A percentile compares a stretch with the other conserved stretches of the same genome.
These are phyloP conservation scores for Noctua janthe DNA, from an alignment of 2,888 invertebrate species.

Conservation along the genomic window DNA sequence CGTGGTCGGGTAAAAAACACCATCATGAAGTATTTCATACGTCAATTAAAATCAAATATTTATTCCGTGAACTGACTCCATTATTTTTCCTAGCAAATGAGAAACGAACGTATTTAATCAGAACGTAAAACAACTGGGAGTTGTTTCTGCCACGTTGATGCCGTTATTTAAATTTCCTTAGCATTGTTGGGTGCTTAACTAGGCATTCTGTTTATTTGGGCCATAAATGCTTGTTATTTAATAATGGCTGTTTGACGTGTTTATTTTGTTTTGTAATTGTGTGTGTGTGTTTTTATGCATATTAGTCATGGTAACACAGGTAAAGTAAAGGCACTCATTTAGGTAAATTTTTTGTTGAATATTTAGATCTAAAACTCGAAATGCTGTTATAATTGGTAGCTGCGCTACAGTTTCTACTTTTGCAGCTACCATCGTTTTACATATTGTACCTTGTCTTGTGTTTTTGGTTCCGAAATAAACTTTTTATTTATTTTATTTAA, in stretches of 20 bases:
- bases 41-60: slow-evolving; percentile 49
- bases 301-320: neutral
- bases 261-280: slow-evolving; percentile 15
- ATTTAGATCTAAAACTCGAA: neutral
- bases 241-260: slow-evolving; percentile 27
- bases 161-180: slow-evolving; percentile 56
- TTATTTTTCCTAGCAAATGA: slow-evolving; percentile 55
- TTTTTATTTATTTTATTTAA: no score
- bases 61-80: slow-evolving; percentile 48
- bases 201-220: slow-evolving; percentile 44
- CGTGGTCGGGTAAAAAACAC: no score
- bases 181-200: slow-evolving; percentile 43
- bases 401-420: no score
- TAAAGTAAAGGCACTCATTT: neutral
- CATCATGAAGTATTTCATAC: neutral
- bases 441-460: no score
- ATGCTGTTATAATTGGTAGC: no score
- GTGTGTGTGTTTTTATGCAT: slow-evolving; percentile 8
- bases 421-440: no score
- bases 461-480: no score
- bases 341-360: neutral
- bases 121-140: slow-evolving; percentile 58
- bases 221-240: slow-evolving; percentile 42
- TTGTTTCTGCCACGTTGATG: slow-evolving; percentile 47
- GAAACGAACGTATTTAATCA: slow-evolving; percentile 62